Conservation (phyloP, 1,140 invertebrate genomes). For the Acromyrmex heyeri region DNA sequence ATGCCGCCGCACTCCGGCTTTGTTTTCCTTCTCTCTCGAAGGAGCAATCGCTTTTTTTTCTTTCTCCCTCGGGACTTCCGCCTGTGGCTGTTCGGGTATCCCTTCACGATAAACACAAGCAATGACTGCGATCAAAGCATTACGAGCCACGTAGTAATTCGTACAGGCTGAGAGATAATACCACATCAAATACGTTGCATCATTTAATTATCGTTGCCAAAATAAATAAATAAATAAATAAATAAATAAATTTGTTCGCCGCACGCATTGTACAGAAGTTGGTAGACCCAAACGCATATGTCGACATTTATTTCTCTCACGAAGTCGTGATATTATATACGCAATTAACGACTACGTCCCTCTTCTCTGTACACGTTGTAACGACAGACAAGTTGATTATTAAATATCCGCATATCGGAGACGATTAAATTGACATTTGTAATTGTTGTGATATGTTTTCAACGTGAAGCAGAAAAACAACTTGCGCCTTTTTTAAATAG, state of each 20-base stretch:
- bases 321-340: constrained; percentile 50
- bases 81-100: constrained; percentile 57
- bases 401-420: constrained; percentile 45
- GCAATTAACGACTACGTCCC: constrained; percentile 46
- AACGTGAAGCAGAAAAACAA: constrained; percentile 14
- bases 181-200: constrained; percentile 12
- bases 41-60: constrained; percentile 44
- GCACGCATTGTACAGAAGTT: constrained; percentile 25
- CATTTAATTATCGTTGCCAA: constrained; percentile 53
- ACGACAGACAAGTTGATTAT: constrained; percentile 50
- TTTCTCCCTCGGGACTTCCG: constrained; percentile 44
- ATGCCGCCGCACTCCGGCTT: constrained; percentile 33
- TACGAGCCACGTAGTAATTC: constrained; percentile 46
- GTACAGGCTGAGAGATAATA: constrained; percentile 24
- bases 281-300: constrained; percentile 4
- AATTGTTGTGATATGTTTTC: constrained; percentile 30
- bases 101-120: constrained; percentile 63
- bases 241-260: constrained; percentile 42
- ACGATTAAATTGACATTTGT: constrained; percentile 48
- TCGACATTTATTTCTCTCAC: constrained; percentile 55
- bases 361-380: constrained; percentile 35
- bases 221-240: constrained; percentile 43
- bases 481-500: constrained; percentile 14
- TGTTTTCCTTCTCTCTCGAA: constrained; percentile 48
- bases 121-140: constrained; percentile 63